Evolutionary conservation across 30 jellyfish, hydroid and myxozoan genomes (phyloP).

Genomic region (Chrysaora quinquecirrha): DNA sequence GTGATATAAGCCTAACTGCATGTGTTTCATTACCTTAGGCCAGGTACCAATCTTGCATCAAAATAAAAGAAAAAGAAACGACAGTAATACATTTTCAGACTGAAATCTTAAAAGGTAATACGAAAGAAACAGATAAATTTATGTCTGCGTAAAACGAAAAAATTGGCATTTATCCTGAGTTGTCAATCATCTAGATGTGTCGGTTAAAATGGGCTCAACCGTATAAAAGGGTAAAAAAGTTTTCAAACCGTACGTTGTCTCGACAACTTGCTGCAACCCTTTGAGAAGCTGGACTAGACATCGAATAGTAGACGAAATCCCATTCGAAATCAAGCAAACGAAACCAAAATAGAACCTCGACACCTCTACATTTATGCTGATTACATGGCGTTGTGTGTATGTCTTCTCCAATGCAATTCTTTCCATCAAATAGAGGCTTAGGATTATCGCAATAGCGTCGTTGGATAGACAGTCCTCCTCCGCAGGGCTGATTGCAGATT

Average conservation of each 20-base stretch:
- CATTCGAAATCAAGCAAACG: slow-evolving; percentile 42
- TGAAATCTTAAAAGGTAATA: too few relatives aligned
- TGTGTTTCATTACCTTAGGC: too few relatives aligned
- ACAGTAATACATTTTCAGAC: too few relatives aligned
- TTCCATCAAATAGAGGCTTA: slow-evolving; percentile 62
- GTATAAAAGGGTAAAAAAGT: not conserved
- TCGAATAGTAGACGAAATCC: slow-evolving; percentile 30
- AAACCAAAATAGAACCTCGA: slow-evolving; percentile 52
- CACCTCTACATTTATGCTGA: slow-evolving; percentile 63
- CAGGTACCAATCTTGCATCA: too few relatives aligned
- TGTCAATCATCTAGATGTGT: not conserved
- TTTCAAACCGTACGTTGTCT: slow-evolving; percentile 6
- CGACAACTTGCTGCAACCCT: slow-evolving; percentile 11
- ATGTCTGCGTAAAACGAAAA: too few relatives aligned
- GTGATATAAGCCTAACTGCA: too few relatives aligned
- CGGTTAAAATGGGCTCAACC: not conserved
- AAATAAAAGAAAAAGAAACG: too few relatives aligned
- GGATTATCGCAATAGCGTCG: slow-evolving; percentile 84
- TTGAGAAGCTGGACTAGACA: slow-evolving; percentile 3
- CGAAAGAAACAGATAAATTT: too few relatives aligned
- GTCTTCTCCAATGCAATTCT: slow-evolving; percentile 46
- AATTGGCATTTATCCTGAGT: not conserved
- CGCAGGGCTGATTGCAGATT: slow-evolving; percentile 70
- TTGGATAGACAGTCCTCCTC: slow-evolving; percentile 50
- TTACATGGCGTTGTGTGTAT: slow-evolving; percentile 28